Evolutionary conservation across 2,113 vertebrate species (phyloP), one percentile per base, ranked within the genome.

Genomic region (Penelope pileata): DNA sequence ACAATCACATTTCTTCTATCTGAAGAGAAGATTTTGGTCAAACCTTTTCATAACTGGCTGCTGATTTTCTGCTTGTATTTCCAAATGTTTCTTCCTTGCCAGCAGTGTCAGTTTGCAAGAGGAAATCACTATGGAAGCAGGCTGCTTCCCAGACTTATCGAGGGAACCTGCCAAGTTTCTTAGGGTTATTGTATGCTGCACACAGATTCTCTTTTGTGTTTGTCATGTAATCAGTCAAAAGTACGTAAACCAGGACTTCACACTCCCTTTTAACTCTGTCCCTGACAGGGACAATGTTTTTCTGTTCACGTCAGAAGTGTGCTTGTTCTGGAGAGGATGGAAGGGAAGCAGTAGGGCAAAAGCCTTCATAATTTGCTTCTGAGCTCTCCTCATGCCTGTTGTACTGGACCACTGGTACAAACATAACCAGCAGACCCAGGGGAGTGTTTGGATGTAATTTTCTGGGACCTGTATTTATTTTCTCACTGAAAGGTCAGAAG

Each of bases 51-150:
- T 51, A 69, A 91, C 75, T 60, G 23, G 62, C 85, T 47, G 62
- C 76, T 74, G n/a, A 53, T 81, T 78, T 90, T 90, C 45, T 74
- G 24, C 82, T 94, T 88, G 53, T 79, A 60, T 86, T 92, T 95
- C 86, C 7, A 8, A 95, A 88, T 68, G 54, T 89, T 95, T 74
- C 58, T 74, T 96, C 50, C 38, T 90, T 94, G 21, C 13, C 45
- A 80, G 74, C 21, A 5, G 5, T 80, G 36, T 77, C 38, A 11
- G 3, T 90, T 83, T 69, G 69, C 91, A 40, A 89, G 74, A 93
- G 80, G 51, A 75, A 91, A 89, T 93, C 89, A 30, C 87, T 93
- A 66, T 83, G 77, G 91, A 76, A 95, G 95, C 76, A 63, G 69
- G 85, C 90, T 91, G 79, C 73, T 94, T 93, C 59, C 89, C 87